Base-by-base conservation (phyloP, 1,140 invertebrate species). In the Zaprionus camerounensis region DNA sequence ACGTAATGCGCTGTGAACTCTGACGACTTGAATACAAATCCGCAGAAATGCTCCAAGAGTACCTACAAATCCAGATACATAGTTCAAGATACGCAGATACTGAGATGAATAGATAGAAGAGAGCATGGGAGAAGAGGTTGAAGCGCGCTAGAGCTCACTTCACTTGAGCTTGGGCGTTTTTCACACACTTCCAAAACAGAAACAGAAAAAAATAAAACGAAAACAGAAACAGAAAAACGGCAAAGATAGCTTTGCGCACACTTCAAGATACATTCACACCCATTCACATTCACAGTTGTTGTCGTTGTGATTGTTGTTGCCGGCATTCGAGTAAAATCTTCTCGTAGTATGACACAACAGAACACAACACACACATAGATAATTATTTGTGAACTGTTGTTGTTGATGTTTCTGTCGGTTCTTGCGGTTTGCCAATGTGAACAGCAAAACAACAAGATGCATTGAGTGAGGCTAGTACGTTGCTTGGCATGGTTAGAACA, bases 201-300 rank as follows among this genome's bases (percentile, higher is more conserved):
- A 62, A 51, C 58, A 38, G 20, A 28, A 20, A 34, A 74, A 71
- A 72, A 55, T 26, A 63, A 61, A 61, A 34, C 17, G 20, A 38
- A 67, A 57, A 24, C 5, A 55, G 13, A 74, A 56, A 56, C 26
- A 26, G 22, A 56, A 31, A 56, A 28, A 28, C 66, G 31, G 34
- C 46, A 59, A 59, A 69, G 22, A 56, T 56, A 56, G 36, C 57
- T 28, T 38, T 41, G 57, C 53, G 58, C 82, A 82, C 71, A 86
- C 82, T 86, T 66, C 7, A 85, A 81, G 82, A 85, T 85, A 86
- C 78, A 86, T 85, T 86, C 79, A 82, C 79, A 85, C 64, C 57
- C 65, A 78, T 75, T 65, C 61, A 75, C 53, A 74, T 31, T 59
- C 58, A 28, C 49, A n/a, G 28, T 53, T 56, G 5, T 34, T 49